A percentile compares a stretch with the other conserved stretches of the same genome.
phyloP scores from a whole-genome alignment of 1,140 invertebrate species.

The Drosophila guanche region DNA sequence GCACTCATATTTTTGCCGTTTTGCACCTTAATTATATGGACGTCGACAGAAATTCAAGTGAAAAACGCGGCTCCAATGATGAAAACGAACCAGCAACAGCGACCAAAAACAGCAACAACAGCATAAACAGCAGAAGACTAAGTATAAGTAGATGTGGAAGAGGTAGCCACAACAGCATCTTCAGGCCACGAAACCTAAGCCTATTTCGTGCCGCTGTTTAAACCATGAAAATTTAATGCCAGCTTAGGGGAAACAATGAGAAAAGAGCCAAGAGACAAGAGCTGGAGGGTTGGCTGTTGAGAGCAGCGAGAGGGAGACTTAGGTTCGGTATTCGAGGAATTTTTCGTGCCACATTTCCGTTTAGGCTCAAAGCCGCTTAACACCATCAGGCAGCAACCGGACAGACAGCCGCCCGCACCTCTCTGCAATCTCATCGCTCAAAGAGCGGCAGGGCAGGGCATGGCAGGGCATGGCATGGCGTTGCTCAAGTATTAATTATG shows the following conservation, averaged over 20 bases:
- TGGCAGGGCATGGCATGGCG: neutral
- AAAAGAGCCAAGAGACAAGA: slow-evolving; percentile 31
- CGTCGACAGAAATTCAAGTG: slow-evolving; percentile 79
- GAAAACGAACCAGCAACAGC: slow-evolving; percentile 28
- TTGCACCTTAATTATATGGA: slow-evolving; percentile 78
- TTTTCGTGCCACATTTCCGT: slow-evolving; percentile 70
- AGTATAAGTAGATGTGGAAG: slow-evolving; percentile 9
- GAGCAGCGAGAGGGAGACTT: neutral
- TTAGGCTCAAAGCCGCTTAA: slow-evolving; percentile 53
- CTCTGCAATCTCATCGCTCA: neutral
- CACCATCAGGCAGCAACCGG: neutral
- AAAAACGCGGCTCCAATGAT: slow-evolving; percentile 58
- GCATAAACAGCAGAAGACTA: slow-evolving; percentile 12
- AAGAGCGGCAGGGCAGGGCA: too few species aligned
- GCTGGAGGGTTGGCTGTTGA: slow-evolving; percentile 5
- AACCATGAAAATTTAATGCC: slow-evolving; percentile 79
- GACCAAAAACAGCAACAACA: neutral
- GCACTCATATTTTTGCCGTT: slow-evolving; percentile 80
- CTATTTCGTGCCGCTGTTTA: slow-evolving; percentile 79
- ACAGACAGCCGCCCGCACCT: slow-evolving; percentile 2
- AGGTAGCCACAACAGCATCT: slow-evolving; percentile 12
- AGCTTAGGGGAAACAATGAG: slow-evolving; percentile 70
- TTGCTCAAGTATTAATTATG: slow-evolving; percentile 75
- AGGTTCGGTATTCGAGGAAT: slow-evolving; percentile 52
- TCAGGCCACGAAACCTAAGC: slow-evolving; percentile 55